Conservation (phyloP, 1,140 invertebrate species). For the Danaus melanippus region DNA sequence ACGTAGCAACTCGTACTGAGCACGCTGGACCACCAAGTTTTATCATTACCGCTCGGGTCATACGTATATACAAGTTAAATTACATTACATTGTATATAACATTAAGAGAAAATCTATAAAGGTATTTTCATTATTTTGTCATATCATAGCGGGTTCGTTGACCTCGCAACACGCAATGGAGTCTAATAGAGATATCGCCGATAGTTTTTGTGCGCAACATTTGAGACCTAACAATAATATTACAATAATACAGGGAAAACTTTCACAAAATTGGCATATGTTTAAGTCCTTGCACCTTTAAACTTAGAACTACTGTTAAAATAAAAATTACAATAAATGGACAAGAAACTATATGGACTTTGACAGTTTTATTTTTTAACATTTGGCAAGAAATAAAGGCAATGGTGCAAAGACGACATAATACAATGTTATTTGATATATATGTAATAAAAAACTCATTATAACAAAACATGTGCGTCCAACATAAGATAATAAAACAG, state of each 20-base stretch:
- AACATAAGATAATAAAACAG: conserved; percentile 52
- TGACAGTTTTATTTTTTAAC: conserved; percentile 11
- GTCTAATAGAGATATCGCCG: conserved; percentile 46
- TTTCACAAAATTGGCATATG: conserved; percentile 8
- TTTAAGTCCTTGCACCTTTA: conserved; percentile 17
- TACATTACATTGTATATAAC: conserved; percentile 59
- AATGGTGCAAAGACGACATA: conserved; percentile 23
- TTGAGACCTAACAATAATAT: conserved; percentile 20
- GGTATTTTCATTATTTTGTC: conserved; percentile 46
- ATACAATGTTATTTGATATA: conserved; percentile 18
- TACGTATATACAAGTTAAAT: conserved; percentile 69
- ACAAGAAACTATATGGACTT: conserved; percentile 4
- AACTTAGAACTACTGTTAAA: conserved; percentile 13
- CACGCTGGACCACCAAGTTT: conserved; percentile 47
- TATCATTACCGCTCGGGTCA: conserved; percentile 50
- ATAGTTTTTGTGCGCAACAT: conserved; percentile 54
- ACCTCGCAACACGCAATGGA: conserved; percentile 48
- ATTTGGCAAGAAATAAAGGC: conserved; percentile 21
- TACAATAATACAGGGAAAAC: conserved; percentile 3
- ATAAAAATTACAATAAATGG: too few species aligned
- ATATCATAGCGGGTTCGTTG: conserved; percentile 38
- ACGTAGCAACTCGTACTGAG: conserved; percentile 17
- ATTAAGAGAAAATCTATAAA: conserved; percentile 57
- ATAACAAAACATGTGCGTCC: conserved; percentile 31
- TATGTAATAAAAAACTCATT: conserved; percentile 26